Evolutionary conservation across 2,113 vertebrate species (phyloP), one percentile per base, ranked within the genome.

Genomic region (Hemiprocne comata): DNA sequence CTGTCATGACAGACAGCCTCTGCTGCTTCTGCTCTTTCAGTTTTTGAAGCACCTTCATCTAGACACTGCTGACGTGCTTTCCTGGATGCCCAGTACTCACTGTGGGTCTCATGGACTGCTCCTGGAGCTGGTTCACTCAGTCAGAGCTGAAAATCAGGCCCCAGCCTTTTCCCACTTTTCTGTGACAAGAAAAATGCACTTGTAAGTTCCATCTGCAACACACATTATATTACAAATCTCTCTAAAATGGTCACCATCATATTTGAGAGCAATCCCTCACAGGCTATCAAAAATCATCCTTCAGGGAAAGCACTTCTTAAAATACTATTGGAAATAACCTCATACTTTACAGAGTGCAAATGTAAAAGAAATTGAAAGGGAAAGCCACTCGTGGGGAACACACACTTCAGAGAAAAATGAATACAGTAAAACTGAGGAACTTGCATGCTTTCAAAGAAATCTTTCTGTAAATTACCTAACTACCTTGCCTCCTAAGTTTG

Each of bases 321-420:
- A 91, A 94, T 46, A 80, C 53, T 77, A 33, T 86, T 4, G 7
- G 67, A 40, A 88, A 90, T 80, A 95, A 92, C 72, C 55, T 93
- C 55, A 79, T 69, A 74, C 60, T 93, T 95, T 60, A 93, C 46
- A 85, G 64, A 69, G 33, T 67, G 57, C 23, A 93, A 86, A 87
- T 85, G 71, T 66, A 85, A 95, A 95, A 93, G 66, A 73, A 93
- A 86, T 65, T 29, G 55, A 79, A 95, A 91, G 50, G 78, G 62
- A 82, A 94, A 95, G 62, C 18, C 71, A 91, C 58, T 87, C 58
- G 66, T 76, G 46, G 64, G 67, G 64, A 87, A 96, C 74, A 96
- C 69, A 11, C 1, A 2, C 33, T 87, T 92, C 33, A 81, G 53
- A 92, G 65, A 84, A 90, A 93, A 89, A 92, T 70, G 44, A 91